Base-by-base conservation (phyloP, 2,888 invertebrate species). In the Heliconius ethilla region DNA sequence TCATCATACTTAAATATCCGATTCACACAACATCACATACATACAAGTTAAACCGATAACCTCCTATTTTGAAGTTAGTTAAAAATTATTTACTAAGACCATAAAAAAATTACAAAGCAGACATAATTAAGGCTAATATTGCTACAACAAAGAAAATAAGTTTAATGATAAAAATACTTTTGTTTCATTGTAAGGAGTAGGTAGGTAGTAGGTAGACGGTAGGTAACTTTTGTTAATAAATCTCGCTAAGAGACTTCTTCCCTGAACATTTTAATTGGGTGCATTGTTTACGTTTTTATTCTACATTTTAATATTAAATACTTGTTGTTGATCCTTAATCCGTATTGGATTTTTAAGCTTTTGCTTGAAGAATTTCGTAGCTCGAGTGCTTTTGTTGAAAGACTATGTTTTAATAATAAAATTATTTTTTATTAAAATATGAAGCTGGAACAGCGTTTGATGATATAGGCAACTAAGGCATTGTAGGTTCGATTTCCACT, bases 241-340 rank as follows among this genome's bases (percentile, higher is more conserved):
- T 40, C 67, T 69, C 67, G 25, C 67, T 69, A 40, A 69, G 37
- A 51, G 51, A 51, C n/a, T 37, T 69, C 25, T n/a, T 25, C 25
- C 40, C 40, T 40, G 40, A 45, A 45, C n/a, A 69, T 69, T 69
- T 27, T 45, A 69, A 69, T 69, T 69, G 69, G 45, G 40, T 69
- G 40, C 40, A 45, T 69, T 69, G 69, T 69, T 69, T 15, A 40
- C 67, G 5, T 25, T 45, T 45, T 69, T 15, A 69, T 40, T 9
- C 25, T 45, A 25, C 45, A 45, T 69, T 69, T 69, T 45, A 40
- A 45, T 69, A 18, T 69, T 45, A 22, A 69, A 15, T 25, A 13
- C 13, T 67, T 25, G 40, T 45, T 69, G 7, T 15, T 69, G 40
- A 69, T 69, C n/a, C 9, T 67, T 37, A 37, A 67, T 33, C 40